Base-by-base conservation (phyloP, 1,140 invertebrate genomes). In the Luehdorfia chinensis region DNA sequence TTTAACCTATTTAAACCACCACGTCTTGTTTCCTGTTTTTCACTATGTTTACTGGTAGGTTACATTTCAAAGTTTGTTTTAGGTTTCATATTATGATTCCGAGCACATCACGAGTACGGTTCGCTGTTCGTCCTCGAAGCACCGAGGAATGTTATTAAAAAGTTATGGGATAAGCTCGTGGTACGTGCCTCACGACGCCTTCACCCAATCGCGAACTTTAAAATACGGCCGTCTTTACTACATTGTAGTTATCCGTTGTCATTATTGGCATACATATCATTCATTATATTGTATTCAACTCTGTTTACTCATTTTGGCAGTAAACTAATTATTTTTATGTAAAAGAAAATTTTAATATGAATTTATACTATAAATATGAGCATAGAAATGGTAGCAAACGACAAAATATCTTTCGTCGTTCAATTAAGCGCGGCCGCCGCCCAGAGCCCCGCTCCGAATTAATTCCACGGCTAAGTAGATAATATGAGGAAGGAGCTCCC, bases 401-500 rank as follows among this genome's bases (percentile, higher is more conserved):
- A 56, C 59, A 60, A 59, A 70, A 67, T 60, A 70, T 3, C 19
- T 66, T 67, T 56, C 55, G 31, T 45, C 50, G 13, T 51, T 48
- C 31, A 77, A 70, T 74, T 70, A 75, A 72, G 57, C 57, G 50
- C 46, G 41, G 57, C 47, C 47, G 59, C 48, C 49, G 45, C 55
- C 56, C 55, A 50, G 45, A 63, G 59, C 48, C 39, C 55, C 50
- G 49, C 56, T n/a, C n/a, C 54, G 75, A 80, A 83, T 85, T 81
- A 81, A 85, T 85, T 81, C 73, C 55, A 63, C 65, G 61, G 64
- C 68, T 83, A 84, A 84, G 78, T 84, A 80, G 83, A 86, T 86
- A 83, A 83, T 75, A 75, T 72, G 75, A 72, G 68, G 59, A 70
- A 69, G 65, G 62, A 68, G 60, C 66, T 66, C 66, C 73, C 61